A percentile compares a stretch with the other conserved stretches of the same genome.
These are phyloP conservation scores for Calameuta pallipes DNA, from an alignment of 2,888 invertebrate genomes.

Conservation along the genomic window DNA sequence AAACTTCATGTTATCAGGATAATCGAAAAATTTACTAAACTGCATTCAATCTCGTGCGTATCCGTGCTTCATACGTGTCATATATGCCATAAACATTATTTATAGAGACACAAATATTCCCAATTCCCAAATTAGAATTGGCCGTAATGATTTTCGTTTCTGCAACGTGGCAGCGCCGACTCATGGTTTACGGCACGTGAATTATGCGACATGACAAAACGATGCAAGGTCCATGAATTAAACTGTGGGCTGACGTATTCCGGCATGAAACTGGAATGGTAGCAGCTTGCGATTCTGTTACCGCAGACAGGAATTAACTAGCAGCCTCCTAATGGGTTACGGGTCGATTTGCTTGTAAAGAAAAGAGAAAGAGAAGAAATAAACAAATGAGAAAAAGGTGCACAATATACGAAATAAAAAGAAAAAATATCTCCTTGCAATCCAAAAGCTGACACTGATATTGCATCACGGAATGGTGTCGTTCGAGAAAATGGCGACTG, in stretches of 20 bases:
- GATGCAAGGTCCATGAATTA: conserved; percentile 26
- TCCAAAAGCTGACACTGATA: background rate
- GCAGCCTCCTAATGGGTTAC: background rate
- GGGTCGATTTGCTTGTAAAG: background rate
- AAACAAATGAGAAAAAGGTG: background rate
- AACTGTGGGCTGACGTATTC: background rate
- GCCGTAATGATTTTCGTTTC: background rate
- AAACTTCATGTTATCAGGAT: background rate
- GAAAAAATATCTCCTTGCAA: background rate
- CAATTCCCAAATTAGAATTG: background rate
- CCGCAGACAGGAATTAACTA: conserved; percentile 1
- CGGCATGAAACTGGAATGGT: background rate
- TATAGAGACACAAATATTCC: background rate
- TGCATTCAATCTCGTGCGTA: background rate
- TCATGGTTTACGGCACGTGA: conserved; percentile 12
- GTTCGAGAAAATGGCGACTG: no score
- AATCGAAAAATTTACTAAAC: background rate
- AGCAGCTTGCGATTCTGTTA: background rate
- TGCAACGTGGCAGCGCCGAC: conserved; percentile 4
- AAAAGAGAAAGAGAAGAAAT: background rate
- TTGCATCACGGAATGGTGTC: no score
- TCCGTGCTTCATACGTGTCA: background rate
- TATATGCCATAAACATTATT: background rate
- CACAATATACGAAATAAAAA: no score
- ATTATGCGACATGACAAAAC: conserved; percentile 34